These are phyloP conservation scores for Sebastes trivittatus DNA, from an alignment of 2,797 vertebrate species.

Conservation along the genomic window DNA sequence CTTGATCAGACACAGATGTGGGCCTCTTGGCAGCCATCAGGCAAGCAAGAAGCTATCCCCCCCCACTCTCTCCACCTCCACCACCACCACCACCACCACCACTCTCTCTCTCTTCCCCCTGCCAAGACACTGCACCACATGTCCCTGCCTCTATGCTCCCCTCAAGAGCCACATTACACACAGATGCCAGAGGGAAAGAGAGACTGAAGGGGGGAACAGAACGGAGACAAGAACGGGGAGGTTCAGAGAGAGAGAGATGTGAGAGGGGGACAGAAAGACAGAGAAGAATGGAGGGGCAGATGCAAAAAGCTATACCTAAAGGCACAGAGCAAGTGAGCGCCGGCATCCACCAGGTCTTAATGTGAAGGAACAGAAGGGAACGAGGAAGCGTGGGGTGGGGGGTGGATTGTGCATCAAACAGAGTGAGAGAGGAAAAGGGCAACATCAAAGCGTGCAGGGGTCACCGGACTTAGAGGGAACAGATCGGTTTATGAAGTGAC, in stretches of 20 bases:
- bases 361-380: not conserved
- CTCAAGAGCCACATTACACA: constrained; percentile 70
- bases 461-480: constrained; percentile 38
- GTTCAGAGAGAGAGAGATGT: not conserved
- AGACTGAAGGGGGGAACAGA: constrained; percentile 43
- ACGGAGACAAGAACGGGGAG: constrained; percentile 22
- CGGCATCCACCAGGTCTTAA: constrained; percentile 1
- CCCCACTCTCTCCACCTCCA: not conserved
- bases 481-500: constrained; percentile 39
- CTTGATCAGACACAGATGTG: constrained; percentile 82
- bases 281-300: not conserved
- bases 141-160: constrained; percentile 60
- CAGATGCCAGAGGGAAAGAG: constrained; percentile 53
- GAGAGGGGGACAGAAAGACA: not conserved
- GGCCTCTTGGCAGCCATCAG: constrained; percentile 70
- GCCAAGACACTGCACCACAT: constrained; percentile 74
- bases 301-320: not conserved
- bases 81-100: not conserved
- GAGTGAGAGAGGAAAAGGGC: constrained; percentile 44
- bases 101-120: constrained; percentile 43
- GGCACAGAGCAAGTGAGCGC: constrained; percentile 1
- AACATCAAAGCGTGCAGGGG: constrained; percentile 66
- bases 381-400: not conserved
- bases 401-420: constrained; percentile 19
- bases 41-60: constrained; percentile 49